Conservation (phyloP, 1,140 invertebrate genomes). For the Drosophila novamexicana region DNA sequence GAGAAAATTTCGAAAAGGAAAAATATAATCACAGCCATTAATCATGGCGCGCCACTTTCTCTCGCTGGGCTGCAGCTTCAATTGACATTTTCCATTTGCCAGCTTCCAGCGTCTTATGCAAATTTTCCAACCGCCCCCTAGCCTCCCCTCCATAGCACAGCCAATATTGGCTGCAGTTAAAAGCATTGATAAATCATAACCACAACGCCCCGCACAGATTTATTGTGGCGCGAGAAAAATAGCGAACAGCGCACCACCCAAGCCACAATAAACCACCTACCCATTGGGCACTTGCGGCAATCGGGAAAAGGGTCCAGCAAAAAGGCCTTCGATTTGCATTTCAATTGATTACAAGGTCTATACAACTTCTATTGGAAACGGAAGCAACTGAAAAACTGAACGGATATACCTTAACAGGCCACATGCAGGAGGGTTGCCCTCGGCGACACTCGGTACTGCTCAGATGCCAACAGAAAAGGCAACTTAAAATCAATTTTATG, state of each 20-base stretch:
- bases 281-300: neutral
- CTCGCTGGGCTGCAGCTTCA: constrained; percentile 43
- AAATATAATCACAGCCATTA: constrained; percentile 73
- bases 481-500: too few relatives aligned
- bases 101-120: constrained; percentile 60
- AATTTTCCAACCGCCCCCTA: constrained; percentile 41
- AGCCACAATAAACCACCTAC: constrained; percentile 3
- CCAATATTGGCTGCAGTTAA: constrained; percentile 68
- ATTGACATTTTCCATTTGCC: constrained; percentile 78
- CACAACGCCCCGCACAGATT: constrained; percentile 56
- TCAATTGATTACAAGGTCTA: constrained; percentile 22
- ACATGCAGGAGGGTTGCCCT: neutral
- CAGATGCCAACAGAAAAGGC: too few relatives aligned
- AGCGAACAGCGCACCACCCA: constrained; percentile 7
- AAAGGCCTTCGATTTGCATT: constrained; percentile 25
- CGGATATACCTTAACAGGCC: neutral
- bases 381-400: too few relatives aligned
- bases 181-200: constrained; percentile 82
- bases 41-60: constrained; percentile 53
- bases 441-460: too few relatives aligned
- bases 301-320: constrained; percentile 2
- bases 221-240: constrained; percentile 29
- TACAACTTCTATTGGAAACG: neutral
- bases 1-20: constrained; percentile 11
- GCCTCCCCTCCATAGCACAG: neutral